Base-by-base conservation (phyloP, 2,113 vertebrate species). In the Oplegnathus fasciatus region DNA sequence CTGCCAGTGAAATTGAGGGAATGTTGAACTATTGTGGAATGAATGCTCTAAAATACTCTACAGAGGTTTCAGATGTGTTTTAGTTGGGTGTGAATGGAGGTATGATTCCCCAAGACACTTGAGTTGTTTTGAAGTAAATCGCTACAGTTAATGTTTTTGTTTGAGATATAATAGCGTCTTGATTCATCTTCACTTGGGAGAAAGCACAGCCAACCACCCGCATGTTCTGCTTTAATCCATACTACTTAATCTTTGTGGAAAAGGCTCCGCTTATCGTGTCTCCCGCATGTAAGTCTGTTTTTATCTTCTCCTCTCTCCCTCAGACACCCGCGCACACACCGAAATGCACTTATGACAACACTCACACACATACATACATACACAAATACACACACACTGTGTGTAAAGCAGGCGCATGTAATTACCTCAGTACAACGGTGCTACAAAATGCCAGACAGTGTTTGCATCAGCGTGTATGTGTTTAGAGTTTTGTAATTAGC, bases 401-500 rank as follows among this genome's bases (percentile, higher is more conserved):
- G 85, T 83, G 62, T 82, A 85, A 89, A 90, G 80, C 65, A 73
- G 84, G 81, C 30, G 58, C 86, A 85, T 94, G 89, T 92, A 93
- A 93, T 93, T 91, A 92, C 89, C 89, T 88, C 70, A 17, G 84
- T 90, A 91, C 89, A 89, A 91, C 84, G 52, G 81, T 55, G 90
- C 87, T 89, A 93, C 94, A 95, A 93, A 93, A 93, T 82, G 91
- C 91, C 94, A 94, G 88, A 83, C 91, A 92, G 88, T 88, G 90
- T 94, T 94, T 94, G 91, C 89, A 92, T 91, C 92, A 91, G 89
- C 83, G 76, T 82, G 89, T 92, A 88, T 93, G 92, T 93, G 90
- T 94, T 93, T 92, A 93, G 91, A 94, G 92, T 93, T 95, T 94
- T 94, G 94, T 95, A 95, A 95, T 95, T 95, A 95, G 92, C 94